phyloP scores from a whole-genome alignment of 2,113 vertebrate genomes.

The Cynoglossus semilaevis region DNA sequence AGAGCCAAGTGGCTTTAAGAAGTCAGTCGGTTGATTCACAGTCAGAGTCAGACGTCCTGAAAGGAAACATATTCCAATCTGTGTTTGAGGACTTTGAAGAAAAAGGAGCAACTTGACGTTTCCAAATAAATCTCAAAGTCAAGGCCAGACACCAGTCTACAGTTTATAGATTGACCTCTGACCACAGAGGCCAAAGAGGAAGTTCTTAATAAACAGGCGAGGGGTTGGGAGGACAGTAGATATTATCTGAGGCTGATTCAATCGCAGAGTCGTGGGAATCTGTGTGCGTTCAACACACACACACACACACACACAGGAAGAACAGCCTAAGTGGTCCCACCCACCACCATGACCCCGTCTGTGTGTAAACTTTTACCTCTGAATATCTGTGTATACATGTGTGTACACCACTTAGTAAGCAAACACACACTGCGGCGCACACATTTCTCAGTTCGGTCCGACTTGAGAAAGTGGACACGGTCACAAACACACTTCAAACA shows the following conservation, averaged over 20 bases:
- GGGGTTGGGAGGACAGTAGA: slow-evolving; percentile 60
- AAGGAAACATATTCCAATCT: slow-evolving; percentile 13
- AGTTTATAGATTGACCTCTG: slow-evolving; percentile 45
- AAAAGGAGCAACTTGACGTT: slow-evolving; percentile 8
- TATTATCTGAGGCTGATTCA: slow-evolving; percentile 59
- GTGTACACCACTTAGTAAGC: slow-evolving; percentile 1
- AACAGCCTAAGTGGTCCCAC: slow-evolving; percentile 51
- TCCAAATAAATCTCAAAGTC: slow-evolving; percentile 41
- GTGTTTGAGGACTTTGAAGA: slow-evolving; percentile 6
- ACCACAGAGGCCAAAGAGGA: slow-evolving; percentile 60
- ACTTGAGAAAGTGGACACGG: slow-evolving; percentile 59
- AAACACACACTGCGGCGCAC: slow-evolving; percentile 9
- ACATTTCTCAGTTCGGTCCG: slow-evolving; percentile 52
- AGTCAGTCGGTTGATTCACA: not conserved
- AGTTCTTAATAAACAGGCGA: slow-evolving; percentile 60
- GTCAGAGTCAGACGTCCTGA: not conserved
- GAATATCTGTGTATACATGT: slow-evolving; percentile 12
- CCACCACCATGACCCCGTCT: slow-evolving; percentile 11
- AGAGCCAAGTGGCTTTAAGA: too few species aligned
- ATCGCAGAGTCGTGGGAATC: slow-evolving; percentile 63
- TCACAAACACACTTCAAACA: slow-evolving; percentile 29
- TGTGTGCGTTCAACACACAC: slow-evolving; percentile 8
- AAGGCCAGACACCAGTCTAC: slow-evolving; percentile 44
- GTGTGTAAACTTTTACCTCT: slow-evolving; percentile 56
- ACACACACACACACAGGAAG: slow-evolving; percentile 51